Evolutionary conservation across 2,113 vertebrate species (phyloP).

Genomic region (Serinus canaria): DNA sequence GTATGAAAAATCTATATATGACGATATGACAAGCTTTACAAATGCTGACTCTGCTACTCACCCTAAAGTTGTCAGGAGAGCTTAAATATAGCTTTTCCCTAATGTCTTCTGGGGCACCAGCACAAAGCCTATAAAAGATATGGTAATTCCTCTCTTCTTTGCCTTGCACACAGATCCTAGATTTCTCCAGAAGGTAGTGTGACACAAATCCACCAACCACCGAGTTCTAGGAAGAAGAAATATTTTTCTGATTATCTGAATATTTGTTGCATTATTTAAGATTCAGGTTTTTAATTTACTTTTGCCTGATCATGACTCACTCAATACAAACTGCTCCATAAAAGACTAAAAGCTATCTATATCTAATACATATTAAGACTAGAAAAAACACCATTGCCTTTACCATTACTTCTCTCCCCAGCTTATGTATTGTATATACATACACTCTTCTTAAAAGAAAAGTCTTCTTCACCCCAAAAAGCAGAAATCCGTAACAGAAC

Average conservation of each 20-base stretch:
- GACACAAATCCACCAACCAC: slow-evolving; percentile 98
- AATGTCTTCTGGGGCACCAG: slow-evolving; percentile 92
- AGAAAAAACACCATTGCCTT: background rate
- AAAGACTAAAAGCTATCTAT: background rate
- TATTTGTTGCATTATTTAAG: background rate
- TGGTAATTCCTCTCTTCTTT: slow-evolving; percentile 97
- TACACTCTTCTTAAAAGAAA: background rate
- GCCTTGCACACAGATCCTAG: slow-evolving; percentile 93
- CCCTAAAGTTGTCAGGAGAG: slow-evolving; percentile 92
- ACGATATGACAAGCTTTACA: background rate
- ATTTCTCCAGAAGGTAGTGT: slow-evolving; percentile 98
- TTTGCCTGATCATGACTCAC: background rate
- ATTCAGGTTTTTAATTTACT: background rate
- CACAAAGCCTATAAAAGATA: slow-evolving; percentile 96
- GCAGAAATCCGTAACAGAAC: background rate
- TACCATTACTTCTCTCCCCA: background rate
- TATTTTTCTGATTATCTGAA: background rate
- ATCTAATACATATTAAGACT: background rate
- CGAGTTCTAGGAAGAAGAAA: slow-evolving; percentile 78
- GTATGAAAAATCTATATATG: background rate
- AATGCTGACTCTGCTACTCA: slow-evolving; percentile 68
- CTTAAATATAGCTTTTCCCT: slow-evolving; percentile 87
- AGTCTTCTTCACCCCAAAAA: background rate
- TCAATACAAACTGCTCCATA: background rate
- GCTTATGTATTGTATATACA: background rate